Conservation (phyloP, 2,888 invertebrate genomes). For the Keiferia lycopersicella region DNA sequence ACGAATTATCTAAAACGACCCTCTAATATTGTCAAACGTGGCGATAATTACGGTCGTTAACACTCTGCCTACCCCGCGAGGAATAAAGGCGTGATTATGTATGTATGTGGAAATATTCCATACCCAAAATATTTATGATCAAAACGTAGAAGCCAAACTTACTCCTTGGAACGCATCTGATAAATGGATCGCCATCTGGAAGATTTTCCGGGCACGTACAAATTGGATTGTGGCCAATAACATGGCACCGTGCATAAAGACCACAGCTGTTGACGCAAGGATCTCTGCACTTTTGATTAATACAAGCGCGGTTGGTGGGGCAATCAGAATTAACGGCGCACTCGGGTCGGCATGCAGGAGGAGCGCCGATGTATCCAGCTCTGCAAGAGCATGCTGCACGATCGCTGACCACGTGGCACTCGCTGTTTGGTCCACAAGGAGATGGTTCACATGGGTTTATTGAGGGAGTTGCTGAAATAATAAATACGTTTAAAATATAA, state of each 20-base stretch:
- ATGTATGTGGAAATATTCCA: too few relatives aligned
- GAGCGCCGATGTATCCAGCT: conserved; percentile 85
- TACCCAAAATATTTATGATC: neutral
- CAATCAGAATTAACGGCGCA: conserved; percentile 90
- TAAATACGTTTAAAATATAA: neutral
- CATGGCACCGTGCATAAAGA: conserved; percentile 88
- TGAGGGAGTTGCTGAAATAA: conserved; percentile 44
- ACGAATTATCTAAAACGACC: too few relatives aligned
- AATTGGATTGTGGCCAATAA: conserved; percentile 89
- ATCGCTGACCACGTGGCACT: conserved; percentile 85
- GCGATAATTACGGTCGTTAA: too few relatives aligned
- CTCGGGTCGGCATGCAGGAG: conserved; percentile 88
- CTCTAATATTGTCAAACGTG: too few relatives aligned
- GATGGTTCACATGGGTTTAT: conserved; percentile 87
- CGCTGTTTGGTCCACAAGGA: conserved; percentile 89
- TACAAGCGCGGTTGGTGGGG: conserved; percentile 86
- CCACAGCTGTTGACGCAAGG: conserved; percentile 90
- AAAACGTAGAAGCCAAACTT: conserved; percentile 39
- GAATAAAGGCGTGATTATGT: too few relatives aligned
- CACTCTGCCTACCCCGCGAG: too few relatives aligned
- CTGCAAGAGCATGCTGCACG: conserved; percentile 88
- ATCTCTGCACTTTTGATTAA: conserved; percentile 87
- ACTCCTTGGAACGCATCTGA: conserved; percentile 82
- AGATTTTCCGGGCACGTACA: conserved; percentile 86
- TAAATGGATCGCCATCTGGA: conserved; percentile 89